These are phyloP conservation scores for Budorcas taxicolor DNA, from an alignment of 2,113 vertebrate genomes.

Conservation along the genomic window DNA sequence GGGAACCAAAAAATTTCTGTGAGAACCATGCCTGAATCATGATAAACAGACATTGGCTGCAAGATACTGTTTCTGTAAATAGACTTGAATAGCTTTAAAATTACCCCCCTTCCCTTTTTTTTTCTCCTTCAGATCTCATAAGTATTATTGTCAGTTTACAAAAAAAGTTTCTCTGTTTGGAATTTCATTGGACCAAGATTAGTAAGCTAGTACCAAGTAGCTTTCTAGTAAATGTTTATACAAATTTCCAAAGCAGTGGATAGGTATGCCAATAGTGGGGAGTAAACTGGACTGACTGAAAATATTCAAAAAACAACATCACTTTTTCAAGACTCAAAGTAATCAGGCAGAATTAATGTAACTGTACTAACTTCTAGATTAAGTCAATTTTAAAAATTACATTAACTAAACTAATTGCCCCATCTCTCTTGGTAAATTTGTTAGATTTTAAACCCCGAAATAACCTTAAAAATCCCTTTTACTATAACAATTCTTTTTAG, in stretches of 20 bases:
- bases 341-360: background rate
- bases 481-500: conserved; percentile 35
- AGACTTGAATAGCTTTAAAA: background rate
- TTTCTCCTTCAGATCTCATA: background rate
- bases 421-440: conserved; percentile 22
- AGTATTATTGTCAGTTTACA: background rate
- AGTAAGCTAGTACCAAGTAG: background rate
- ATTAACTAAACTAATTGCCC: background rate
- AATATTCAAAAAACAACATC: background rate
- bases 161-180: background rate
- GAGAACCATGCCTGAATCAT: background rate
- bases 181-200: background rate
- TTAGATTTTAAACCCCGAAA: conserved; percentile 2
- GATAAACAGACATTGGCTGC: background rate
- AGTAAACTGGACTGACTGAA: background rate
- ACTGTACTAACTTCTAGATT: background rate
- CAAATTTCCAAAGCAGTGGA: background rate
- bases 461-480: background rate
- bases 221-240: background rate
- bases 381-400: background rate
- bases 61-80: background rate
- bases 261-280: background rate
- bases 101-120: background rate
- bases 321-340: background rate
- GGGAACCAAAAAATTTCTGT: background rate